Conservation (phyloP, 1,140 invertebrate genomes). For the Caenorhabditis remanei region DNA sequence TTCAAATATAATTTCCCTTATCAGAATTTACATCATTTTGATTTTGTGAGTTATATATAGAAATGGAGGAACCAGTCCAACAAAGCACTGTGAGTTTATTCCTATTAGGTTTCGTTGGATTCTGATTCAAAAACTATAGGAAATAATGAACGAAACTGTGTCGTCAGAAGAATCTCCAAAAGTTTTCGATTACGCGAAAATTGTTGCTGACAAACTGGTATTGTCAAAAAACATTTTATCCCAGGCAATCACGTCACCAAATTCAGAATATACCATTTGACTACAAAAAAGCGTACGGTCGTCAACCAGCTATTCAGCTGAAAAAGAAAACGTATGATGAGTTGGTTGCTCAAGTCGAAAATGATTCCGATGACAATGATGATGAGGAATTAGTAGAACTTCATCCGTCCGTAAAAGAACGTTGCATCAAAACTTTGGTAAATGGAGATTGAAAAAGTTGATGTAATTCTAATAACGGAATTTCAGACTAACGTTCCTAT, state of each 20-base stretch:
- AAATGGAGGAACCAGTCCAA: slow-evolving; percentile 27
- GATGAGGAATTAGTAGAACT: slow-evolving; percentile 10
- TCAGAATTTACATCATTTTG: not conserved
- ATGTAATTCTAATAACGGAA: not conserved
- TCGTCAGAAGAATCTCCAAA: not conserved
- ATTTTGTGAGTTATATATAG: not conserved
- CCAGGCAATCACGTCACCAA: not conserved
- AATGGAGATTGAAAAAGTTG: not conserved
- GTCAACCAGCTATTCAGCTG: slow-evolving; percentile 49
- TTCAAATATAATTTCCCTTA: not conserved
- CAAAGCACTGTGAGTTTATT: not conserved
- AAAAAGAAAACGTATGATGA: slow-evolving; percentile 29
- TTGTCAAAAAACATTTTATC: no score
- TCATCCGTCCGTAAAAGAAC: slow-evolving; percentile 1
- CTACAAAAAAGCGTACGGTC: slow-evolving; percentile 31
- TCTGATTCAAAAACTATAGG: not conserved
- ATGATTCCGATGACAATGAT: not conserved
- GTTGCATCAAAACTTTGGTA: slow-evolving; percentile 1
- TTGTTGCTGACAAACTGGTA: slow-evolving; percentile 30
- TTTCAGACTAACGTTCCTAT: slow-evolving; percentile 24
- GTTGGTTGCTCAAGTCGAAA: slow-evolving; percentile 5
- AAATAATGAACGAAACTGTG: not conserved
- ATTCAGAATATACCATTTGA: slow-evolving; percentile 27
- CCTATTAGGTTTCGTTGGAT: not conserved
- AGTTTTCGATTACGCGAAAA: not conserved